These are phyloP conservation scores for Leptonema lineaticorne DNA, from an alignment of 1,140 invertebrate species.

Conservation along the genomic window DNA sequence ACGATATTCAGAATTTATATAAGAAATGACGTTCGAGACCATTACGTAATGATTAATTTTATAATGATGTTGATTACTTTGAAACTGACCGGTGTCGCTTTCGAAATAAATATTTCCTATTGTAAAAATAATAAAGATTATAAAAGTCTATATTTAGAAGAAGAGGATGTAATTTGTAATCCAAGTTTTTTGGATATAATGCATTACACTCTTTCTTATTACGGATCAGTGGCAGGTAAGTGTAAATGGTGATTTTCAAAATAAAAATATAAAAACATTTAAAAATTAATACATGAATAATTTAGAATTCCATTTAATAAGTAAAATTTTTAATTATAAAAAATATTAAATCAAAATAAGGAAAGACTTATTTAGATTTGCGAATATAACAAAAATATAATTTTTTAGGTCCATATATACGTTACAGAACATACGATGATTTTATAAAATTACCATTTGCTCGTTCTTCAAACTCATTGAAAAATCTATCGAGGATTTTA, in stretches of 20 bases:
- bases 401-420: slow-evolving; percentile 33
- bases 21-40: neutral
- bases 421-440: slow-evolving; percentile 30
- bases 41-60: slow-evolving; percentile 12
- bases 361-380: no score
- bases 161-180: neutral
- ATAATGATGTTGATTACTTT: slow-evolving; percentile 27
- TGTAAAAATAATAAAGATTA: neutral
- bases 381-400: no score
- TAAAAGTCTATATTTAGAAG: slow-evolving; percentile 6
- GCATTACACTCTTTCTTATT: slow-evolving; percentile 34
- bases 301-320: no score
- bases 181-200: slow-evolving; percentile 25
- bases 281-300: no score
- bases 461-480: neutral
- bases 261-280: neutral
- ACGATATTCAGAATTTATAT: slow-evolving; percentile 24
- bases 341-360: no score
- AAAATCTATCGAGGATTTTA: neutral
- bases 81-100: slow-evolving; percentile 31
- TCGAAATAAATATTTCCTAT: slow-evolving; percentile 26
- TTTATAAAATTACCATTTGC: slow-evolving; percentile 30
- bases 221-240: slow-evolving; percentile 29
- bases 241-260: neutral
- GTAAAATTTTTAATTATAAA: no score